Conservation (phyloP, 1,140 invertebrate genomes). For the Drosophila lini region DNA sequence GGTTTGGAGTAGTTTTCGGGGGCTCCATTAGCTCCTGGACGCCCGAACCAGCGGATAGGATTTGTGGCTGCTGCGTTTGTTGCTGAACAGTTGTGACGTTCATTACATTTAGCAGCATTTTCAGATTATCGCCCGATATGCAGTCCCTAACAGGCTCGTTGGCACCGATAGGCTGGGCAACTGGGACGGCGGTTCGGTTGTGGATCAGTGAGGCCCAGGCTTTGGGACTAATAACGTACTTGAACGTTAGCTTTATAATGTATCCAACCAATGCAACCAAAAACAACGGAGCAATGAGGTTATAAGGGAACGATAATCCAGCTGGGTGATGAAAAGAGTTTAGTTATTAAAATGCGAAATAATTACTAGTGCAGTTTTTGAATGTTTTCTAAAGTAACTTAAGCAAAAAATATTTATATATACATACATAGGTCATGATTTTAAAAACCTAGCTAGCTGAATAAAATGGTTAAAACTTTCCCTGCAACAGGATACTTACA, state of each 20-base stretch:
- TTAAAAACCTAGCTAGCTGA: neutral
- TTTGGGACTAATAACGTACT: conserved; percentile 71
- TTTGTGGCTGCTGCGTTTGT: conserved; percentile 7
- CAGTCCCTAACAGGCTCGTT: conserved; percentile 37
- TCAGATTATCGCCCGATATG: conserved; percentile 79
- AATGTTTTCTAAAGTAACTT: too few species aligned
- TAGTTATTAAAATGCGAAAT: neutral
- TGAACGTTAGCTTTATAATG: conserved; percentile 68
- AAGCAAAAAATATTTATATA: neutral
- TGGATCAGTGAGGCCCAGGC: conserved; percentile 55
- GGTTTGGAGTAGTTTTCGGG: conserved; percentile 27
- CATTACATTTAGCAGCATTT: conserved; percentile 66
- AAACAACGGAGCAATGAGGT: conserved; percentile 42
- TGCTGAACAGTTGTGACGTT: conserved; percentile 6
- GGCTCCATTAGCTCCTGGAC: conserved; percentile 67
- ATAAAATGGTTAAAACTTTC: neutral
- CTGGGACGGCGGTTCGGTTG: neutral
- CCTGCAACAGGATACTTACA: conserved; percentile 30
- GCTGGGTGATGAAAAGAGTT: conserved; percentile 15
- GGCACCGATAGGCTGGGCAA: neutral
- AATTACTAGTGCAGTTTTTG: neutral
- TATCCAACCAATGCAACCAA: conserved; percentile 59
- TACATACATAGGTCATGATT: too few species aligned
- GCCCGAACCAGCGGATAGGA: conserved; percentile 48
- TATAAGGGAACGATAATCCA: conserved; percentile 60